Evolutionary conservation across 2,797 vertebrate genomes (phyloP), one percentile per base, ranked within the genome.

Genomic region (Arremon brunneinucha): DNA sequence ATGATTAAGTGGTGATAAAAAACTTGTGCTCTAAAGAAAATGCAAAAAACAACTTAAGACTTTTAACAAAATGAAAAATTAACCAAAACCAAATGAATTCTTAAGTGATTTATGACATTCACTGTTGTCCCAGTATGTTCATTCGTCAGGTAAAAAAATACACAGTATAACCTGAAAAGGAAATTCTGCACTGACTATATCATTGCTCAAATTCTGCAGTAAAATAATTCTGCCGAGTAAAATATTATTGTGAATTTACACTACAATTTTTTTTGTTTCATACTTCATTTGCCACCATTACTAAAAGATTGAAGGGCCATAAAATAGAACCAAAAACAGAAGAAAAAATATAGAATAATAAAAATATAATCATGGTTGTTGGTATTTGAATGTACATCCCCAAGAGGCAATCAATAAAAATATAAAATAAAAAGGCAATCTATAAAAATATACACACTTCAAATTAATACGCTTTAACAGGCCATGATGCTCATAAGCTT

Each of bases 1-100:
- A 91, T 65, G 68, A 94, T 92, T 89, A 94, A 89, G 17, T 46
- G 68, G 39, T 65, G 76, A 93, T 52, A 87, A 89, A 95, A 77
- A 85, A 71, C 27, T 87, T 1, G 2, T 57, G 47, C 47, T 71
- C 76, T 78, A 28, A 91, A 91, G 37, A 70, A 92, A 93, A 87
- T 26, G 32, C 35, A 92, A 94, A 72, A 79, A 80, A 17, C 16
- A 65, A 77, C 53, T 87, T 69, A 92, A 77, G 60, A 75, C 44
- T 88, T 89, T 12, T 64, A 87, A 78, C 7, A 72, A 88, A 83
- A 89, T 27, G 1, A 84, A 85, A 89, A 87, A 46, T 20, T 67
- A 16, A 55, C 7, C 18, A 56, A 87, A 69, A 14, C 0, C 21
- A 77, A 89, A 65, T 59, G 3, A 81, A 60, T 78, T 80, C 34